These are phyloP conservation scores for Sterna hirundo DNA, from an alignment of 2,113 vertebrate species.

Conservation along the genomic window DNA sequence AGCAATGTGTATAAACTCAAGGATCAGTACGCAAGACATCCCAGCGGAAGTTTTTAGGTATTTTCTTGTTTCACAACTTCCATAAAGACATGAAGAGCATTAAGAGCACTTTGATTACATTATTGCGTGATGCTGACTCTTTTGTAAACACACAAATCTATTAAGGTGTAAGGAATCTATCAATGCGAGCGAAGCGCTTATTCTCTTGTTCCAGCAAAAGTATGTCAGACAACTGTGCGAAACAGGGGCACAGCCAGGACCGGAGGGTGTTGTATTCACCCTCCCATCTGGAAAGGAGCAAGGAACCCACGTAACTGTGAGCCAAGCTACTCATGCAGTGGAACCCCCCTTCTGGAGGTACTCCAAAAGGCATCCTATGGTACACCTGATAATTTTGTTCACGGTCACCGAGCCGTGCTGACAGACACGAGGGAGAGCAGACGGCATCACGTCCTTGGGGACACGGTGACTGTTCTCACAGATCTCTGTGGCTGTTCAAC, in stretches of 20 bases:
- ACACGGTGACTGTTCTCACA: not conserved
- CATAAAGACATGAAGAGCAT: not conserved
- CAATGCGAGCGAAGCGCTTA: not conserved
- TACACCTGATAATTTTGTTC: not conserved
- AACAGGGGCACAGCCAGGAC: not conserved
- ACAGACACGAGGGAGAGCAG: not conserved
- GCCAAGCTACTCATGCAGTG: not conserved
- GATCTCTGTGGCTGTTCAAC: not conserved
- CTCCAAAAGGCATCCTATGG: not conserved
- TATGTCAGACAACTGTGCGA: not conserved
- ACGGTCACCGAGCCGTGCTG: not conserved
- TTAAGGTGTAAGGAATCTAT: not conserved
- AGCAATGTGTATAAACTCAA: not conserved
- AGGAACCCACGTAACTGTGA: not conserved
- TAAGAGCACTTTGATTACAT: not conserved
- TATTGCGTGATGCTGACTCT: not conserved
- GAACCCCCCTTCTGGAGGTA: not conserved
- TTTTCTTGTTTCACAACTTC: not conserved
- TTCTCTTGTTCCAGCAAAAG: not conserved
- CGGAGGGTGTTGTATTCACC: not conserved
- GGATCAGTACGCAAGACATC: not conserved
- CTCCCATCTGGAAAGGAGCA: not conserved
- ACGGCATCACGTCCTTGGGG: not conserved
- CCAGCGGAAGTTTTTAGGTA: not conserved
- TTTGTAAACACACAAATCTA: not conserved